These are phyloP conservation scores for Orchestia grillus DNA, from an alignment of 1,140 invertebrate species.

Conservation along the genomic window DNA sequence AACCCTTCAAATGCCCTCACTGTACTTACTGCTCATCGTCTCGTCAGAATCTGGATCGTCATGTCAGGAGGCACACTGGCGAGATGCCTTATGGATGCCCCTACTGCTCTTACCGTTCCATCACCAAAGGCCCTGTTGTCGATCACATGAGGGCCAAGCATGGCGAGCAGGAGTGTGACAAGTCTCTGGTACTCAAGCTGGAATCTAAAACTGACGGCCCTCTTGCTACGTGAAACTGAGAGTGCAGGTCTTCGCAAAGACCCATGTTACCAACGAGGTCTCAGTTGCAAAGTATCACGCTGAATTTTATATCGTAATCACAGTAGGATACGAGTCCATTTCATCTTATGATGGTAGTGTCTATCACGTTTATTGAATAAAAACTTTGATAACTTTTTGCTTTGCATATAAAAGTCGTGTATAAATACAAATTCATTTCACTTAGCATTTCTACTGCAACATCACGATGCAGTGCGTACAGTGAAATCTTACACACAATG, in stretches of 20 bases:
- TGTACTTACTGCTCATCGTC: constrained; percentile 35
- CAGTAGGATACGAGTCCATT: background rate
- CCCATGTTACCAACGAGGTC: background rate
- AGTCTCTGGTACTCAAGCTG: constrained; percentile 35
- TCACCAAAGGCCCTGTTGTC: constrained; percentile 35
- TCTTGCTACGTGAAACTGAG: background rate
- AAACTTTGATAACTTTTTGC: background rate
- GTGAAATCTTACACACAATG: background rate
- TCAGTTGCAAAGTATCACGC: background rate
- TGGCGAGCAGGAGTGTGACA: constrained; percentile 21
- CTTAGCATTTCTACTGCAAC: background rate
- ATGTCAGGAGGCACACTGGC: constrained; percentile 18
- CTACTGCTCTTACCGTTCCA: constrained; percentile 35
- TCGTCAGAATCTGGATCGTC: constrained; percentile 25
- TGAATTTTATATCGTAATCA: background rate
- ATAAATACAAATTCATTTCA: background rate
- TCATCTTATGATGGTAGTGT: background rate
- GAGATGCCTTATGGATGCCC: constrained; percentile 45
- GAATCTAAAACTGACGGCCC: background rate
- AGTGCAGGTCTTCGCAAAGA: background rate
- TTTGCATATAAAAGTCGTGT: background rate
- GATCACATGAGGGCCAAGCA: constrained; percentile 55
- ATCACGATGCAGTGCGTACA: background rate
- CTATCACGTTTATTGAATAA: background rate
- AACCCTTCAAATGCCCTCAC: constrained; percentile 36